Evolutionary conservation across 2,113 vertebrate species (phyloP), one percentile per base, ranked within the genome.

Genomic region (Callipepla squamata): DNA sequence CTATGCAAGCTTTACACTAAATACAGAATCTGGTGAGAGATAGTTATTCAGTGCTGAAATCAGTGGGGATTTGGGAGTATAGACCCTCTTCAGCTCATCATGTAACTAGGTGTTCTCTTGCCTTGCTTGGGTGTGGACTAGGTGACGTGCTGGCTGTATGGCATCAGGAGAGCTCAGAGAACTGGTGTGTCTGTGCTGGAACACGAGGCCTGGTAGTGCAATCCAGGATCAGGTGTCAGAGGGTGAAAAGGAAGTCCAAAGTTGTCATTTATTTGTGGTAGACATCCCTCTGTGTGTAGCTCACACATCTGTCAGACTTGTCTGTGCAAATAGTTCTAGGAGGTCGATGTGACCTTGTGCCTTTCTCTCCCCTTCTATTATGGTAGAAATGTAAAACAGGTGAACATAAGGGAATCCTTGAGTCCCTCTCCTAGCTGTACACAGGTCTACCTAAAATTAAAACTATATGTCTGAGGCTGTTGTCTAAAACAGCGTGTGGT

Each of bases 121-220:
- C 4, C 5, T 74, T 40, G 42, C 69, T 59, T 28, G 28, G 9
- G 11, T 51, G 17, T 40, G 59, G 25, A 13, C 8, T 42, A 79
- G 38, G 30, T 72, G 53, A 44, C 47, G 21, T 68, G 51, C 3
- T 2, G 9, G 9, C 2, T 70, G 18, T 38, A 3, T 83, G 36
- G 48, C 20, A 21, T 63, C 32, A 4, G 65, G 13, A 58, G 40
- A 5, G 6, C 34, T 62, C 26, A 67, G 42, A 70, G 69, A 55
- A 86, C 40, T 1, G 2, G 28, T 4, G 2, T 62, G 62, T 67
- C 18, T 80, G 11, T 68, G 23, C 58, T 67, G 57, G 38, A 67
- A 25, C 2, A 0, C 40, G 51, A 44, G 32, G 74, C 40, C 11
- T 80, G 5, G 0, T 28, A 26, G 57, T 7, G 0, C 5, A 4